phyloP scores from a whole-genome alignment of 2,888 invertebrate species.

The Frankliniella intonsa region DNA sequence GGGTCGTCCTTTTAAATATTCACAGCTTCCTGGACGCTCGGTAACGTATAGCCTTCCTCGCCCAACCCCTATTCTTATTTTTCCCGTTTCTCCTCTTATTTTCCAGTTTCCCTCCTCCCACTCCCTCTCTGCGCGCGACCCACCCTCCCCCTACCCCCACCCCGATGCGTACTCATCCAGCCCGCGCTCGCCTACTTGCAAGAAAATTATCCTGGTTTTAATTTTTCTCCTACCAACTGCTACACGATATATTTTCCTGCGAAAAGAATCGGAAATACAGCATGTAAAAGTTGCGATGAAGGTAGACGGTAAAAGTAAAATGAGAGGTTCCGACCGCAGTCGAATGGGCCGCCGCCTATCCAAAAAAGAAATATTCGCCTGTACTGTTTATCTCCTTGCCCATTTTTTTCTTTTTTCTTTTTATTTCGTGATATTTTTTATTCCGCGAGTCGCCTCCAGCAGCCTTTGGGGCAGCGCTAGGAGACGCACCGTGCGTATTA shows the following conservation, averaged over 20 bases:
- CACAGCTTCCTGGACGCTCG: conserved; percentile 20
- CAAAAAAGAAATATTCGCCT: too few relatives aligned
- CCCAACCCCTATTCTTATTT: conserved; percentile 25
- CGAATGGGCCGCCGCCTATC: too few relatives aligned
- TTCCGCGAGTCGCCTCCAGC: not conserved
- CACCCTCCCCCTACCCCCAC: too few relatives aligned
- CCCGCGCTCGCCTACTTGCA: too few relatives aligned
- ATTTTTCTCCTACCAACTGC: too few relatives aligned
- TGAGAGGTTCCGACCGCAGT: too few relatives aligned
- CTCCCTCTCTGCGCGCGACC: not conserved
- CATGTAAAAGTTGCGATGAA: too few relatives aligned
- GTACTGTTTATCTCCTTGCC: not conserved
- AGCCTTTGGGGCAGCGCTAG: not conserved
- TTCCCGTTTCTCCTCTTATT: conserved; percentile 1
- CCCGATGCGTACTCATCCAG: too few relatives aligned
- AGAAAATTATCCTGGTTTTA: too few relatives aligned
- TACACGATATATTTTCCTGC: too few relatives aligned
- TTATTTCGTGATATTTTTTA: not conserved
- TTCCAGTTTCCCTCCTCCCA: not conserved
- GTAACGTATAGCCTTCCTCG: conserved; percentile 26
- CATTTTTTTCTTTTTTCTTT: not conserved
- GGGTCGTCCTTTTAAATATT: conserved; percentile 25
- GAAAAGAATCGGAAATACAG: too few relatives aligned
- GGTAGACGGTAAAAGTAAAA: too few relatives aligned
- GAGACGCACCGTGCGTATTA: not conserved